Evolutionary conservation across 2,797 vertebrate species (phyloP), one percentile per base, ranked within the genome.

Genomic region (Amblyopsis hoosieri): DNA sequence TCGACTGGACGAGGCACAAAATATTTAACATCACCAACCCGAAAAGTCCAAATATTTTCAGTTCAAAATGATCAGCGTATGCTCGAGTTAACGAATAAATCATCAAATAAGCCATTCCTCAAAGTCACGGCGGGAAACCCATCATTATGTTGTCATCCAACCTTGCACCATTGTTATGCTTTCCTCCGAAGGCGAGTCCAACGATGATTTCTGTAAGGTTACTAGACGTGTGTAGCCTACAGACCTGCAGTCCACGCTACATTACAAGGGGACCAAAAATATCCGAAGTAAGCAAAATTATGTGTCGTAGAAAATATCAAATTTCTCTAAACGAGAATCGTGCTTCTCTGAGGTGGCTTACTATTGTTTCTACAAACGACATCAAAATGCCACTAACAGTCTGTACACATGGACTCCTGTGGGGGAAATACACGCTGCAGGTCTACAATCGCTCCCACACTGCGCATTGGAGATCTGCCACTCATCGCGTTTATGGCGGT

Each of bases 381-480:
- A 72, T 71, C 69, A 76, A 12, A 78, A 7, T 42, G 9, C 37
- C 37, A 42, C 60, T 37, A 17, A 1, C 23, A 63, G 79, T 48
- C 67, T 42, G 66, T 69, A 71, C 52, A 45, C 37, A 31, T 33
- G 14, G n/a, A n/a, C 45, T 45, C 17, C 19, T 29, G 11, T 19
- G 29, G 33, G 33, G 67, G 57, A 62, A 68, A 77, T 75, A 13
- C 19, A 54, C 47, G 55, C n/a, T 57, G 57, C 19, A 31, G 51
- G 33, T 60, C 17, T 47, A 42, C 37, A 45, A 42, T 54, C 52
- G 45, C 71, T 1, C n/a, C 75, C 83, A 67, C 85, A 78, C 80
- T 83, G 85, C 82, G 83, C 14, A 72, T 62, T 83, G 85, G 85
- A 83, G 77, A 82, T 70, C 80, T 75, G 87, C 83, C 84, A 78